A percentile compares a stretch with the other conserved stretches of the same genome.
Evolutionary conservation across 2,797 vertebrate genomes (phyloP).

Genomic region (Pipistrellus pipistrellus): DNA sequence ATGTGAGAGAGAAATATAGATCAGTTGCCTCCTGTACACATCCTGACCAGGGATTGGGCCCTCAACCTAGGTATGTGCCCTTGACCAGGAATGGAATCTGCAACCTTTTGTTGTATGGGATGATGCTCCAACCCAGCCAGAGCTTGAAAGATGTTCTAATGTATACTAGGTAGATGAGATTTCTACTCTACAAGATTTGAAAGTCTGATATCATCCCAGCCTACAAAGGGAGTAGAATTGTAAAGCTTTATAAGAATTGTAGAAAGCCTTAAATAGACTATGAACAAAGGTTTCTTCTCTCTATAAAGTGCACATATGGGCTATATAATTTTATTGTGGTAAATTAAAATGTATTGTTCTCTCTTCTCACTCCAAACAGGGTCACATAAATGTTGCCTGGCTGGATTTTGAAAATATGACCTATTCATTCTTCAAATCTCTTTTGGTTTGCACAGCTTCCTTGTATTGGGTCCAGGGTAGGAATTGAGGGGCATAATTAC

Average conservation of each 20-base stretch:
- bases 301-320: not conserved
- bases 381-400: not conserved
- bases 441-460: not conserved
- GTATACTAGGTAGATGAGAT: not conserved
- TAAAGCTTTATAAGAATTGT: not conserved
- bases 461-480: not conserved
- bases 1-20: not conserved
- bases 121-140: not conserved
- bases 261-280: constrained; percentile 20
- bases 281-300: constrained; percentile 9
- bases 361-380: not conserved
- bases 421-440: not conserved
- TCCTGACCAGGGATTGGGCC: not conserved
- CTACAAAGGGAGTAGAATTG: not conserved
- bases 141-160: not conserved
- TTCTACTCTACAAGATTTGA: not conserved
- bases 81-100: not conserved
- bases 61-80: not conserved
- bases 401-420: not conserved
- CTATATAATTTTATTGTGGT: constrained; percentile 15
- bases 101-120: not conserved
- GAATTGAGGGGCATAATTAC: not conserved
- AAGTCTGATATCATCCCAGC: not conserved
- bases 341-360: constrained; percentile 7
- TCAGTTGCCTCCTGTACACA: not conserved